Evolutionary conservation across 1,140 invertebrate species (phyloP).

Genomic region (Conus ventricosus): DNA sequence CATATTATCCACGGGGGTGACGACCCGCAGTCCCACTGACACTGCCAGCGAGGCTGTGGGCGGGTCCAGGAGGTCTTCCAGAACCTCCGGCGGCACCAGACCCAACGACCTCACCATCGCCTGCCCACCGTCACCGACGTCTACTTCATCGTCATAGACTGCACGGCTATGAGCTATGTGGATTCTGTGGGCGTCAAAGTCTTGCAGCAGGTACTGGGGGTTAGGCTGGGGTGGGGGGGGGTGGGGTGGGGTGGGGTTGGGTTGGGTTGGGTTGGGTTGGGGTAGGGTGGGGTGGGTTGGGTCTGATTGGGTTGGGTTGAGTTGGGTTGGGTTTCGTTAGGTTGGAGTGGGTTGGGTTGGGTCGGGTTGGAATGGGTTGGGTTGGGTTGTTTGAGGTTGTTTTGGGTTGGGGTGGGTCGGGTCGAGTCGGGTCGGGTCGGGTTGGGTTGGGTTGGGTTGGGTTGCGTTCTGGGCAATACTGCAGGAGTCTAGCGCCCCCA

Average conservation of each 20-base stretch:
- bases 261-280: no score
- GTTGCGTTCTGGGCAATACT: not conserved
- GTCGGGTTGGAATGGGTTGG: not conserved
- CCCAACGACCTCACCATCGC: not conserved
- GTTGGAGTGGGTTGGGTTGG: not conserved
- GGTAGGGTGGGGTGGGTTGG: no score
- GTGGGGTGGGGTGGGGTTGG: no score
- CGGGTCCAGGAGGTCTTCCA: not conserved
- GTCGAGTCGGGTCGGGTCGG: not conserved
- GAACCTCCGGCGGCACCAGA: not conserved
- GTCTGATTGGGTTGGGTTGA: no score
- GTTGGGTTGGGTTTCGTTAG: no score
- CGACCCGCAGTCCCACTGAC: not conserved
- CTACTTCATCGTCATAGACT: conserved; percentile 58
- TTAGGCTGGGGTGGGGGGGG: no score
- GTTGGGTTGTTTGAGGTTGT: not conserved
- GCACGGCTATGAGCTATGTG: conserved; percentile 63
- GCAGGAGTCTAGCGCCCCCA: not conserved
- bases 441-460: not conserved
- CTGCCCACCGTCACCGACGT: conserved; percentile 37
- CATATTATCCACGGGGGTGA: not conserved
- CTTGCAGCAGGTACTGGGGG: conserved; percentile 52
- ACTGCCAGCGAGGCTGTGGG: not conserved
- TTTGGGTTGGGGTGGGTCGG: not conserved
- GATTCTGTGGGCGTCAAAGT: conserved; percentile 64